Conservation (phyloP, 1,140 invertebrate genomes). For the Tachypleus tridentatus region DNA sequence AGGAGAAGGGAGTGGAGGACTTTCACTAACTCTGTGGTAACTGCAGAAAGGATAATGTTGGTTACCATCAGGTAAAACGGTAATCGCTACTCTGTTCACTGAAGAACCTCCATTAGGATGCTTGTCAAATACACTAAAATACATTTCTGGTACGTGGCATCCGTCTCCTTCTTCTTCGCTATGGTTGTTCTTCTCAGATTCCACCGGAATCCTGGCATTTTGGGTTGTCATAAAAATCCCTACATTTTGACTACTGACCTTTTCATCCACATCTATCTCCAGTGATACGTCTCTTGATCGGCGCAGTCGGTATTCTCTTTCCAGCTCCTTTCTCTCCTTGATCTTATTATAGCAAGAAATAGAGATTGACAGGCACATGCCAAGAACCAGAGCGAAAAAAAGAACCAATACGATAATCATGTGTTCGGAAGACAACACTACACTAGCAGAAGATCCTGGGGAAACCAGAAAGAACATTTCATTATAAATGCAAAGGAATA, state of each 20-base stretch:
- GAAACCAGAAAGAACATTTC: background rate
- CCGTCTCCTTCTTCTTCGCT: constrained; percentile 25
- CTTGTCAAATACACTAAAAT: constrained; percentile 23
- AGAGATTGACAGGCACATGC: constrained; percentile 49
- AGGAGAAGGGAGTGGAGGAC: constrained; percentile 10
- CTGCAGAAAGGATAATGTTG: constrained; percentile 13
- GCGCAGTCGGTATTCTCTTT: constrained; percentile 26
- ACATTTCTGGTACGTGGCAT: constrained; percentile 27
- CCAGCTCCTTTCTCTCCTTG: constrained; percentile 24
- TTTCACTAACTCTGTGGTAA: background rate
- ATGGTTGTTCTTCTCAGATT: constrained; percentile 3
- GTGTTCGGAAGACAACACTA: constrained; percentile 43
- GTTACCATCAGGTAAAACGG: background rate
- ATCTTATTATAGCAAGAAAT: constrained; percentile 29
- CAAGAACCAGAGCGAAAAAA: constrained; percentile 69
- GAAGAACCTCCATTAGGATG: constrained; percentile 21
- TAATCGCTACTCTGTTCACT: background rate
- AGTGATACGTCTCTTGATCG: constrained; percentile 25
- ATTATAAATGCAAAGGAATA: no score
- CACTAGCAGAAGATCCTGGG: constrained; percentile 10
- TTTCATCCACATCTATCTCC: constrained; percentile 18
- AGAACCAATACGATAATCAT: constrained; percentile 80
- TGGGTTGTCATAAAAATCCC: constrained; percentile 11
- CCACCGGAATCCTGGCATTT: constrained; percentile 10
- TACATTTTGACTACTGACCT: constrained; percentile 12